Base-by-base conservation (phyloP, 2,113 vertebrate species). In the Scortum barcoo region DNA sequence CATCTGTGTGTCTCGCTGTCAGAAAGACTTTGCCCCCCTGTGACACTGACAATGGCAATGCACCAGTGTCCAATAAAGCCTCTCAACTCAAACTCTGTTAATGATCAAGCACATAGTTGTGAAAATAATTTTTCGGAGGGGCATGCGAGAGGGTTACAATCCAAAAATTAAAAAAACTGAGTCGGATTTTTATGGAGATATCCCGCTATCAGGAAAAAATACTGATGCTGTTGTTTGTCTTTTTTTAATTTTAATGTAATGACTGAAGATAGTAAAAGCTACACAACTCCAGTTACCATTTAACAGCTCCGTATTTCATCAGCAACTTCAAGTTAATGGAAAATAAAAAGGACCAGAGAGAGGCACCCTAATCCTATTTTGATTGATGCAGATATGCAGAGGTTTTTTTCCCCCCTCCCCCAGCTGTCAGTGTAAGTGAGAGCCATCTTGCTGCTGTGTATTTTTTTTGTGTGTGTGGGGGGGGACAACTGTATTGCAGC, bases 361-460 rank as follows among this genome's bases (percentile, higher is more conserved):
- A 90, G 86, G 71, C 83, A 76, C 26, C 72, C 81, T 92, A 83
- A 93, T 93, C 92, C 84, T 75, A 33, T 76, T 91, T 87, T 92
- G 92, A 94, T 94, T 92, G 89, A 93, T 88, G 86, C 13, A 70
- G 78, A 89, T 91, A 87, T 84, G 91, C 79, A 78, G 33, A 72
- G 61, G 62, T 33, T 40, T 53, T 40, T 38, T 14, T 12, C 48
- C 66, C 73, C 40, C 70, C 60, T 28, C 74, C 60, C 76, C 71
- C 80, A 82, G 78, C 72, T 85, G 85, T 86, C 81, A 56, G 79
- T 56, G 67, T 76, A 70, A 85, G 78, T 57, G 73, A 86, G 68
- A 88, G 73, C 70, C 42, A 66, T 86, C 75, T 88, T 65, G 50
- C 66, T 68, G 48, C 61, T 50, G 66, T 33, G 79, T 53, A 20